Evolutionary conservation across 2,797 vertebrate genomes (phyloP).

Genomic region (Phalloptychus januarius): DNA sequence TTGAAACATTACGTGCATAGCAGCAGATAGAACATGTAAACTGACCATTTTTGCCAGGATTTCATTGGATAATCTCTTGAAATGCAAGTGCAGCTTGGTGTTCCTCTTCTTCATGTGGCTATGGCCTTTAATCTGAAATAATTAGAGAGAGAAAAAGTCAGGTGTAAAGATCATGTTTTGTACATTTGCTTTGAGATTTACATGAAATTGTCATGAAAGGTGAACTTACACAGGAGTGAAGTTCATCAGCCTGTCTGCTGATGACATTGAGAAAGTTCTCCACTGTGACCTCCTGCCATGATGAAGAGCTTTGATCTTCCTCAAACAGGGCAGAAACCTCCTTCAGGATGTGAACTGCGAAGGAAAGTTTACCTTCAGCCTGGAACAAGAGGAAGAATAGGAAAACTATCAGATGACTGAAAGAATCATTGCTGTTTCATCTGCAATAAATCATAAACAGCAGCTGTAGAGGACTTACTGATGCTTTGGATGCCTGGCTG

Average conservation of each 20-base stretch:
- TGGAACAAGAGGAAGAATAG: conserved; percentile 27
- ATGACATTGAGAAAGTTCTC: conserved; percentile 60
- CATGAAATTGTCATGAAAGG: not conserved
- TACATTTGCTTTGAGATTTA: not conserved
- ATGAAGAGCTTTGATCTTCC: conserved; percentile 39
- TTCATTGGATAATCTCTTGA: not conserved
- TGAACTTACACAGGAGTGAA: conserved; percentile 67
- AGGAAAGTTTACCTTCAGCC: conserved; percentile 51
- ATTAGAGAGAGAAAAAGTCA: not conserved
- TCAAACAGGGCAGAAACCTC: conserved; percentile 56
- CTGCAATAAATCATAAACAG: not conserved
- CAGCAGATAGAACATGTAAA: not conserved
- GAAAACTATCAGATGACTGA: not conserved
- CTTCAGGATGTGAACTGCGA: conserved; percentile 58
- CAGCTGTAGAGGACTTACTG: conserved; percentile 46
- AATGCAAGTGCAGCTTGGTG: not conserved
- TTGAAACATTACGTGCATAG: not conserved
- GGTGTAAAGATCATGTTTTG: not conserved
- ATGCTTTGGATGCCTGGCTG: conserved; percentile 38
- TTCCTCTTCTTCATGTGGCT: not conserved
- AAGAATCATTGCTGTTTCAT: not conserved
- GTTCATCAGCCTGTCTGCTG: conserved; percentile 45
- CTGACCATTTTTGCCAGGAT: not conserved
- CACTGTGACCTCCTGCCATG: conserved; percentile 57
- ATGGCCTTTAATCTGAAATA: not conserved